phyloP scores from a whole-genome alignment of 2,797 vertebrate species.

The Petrocephalus schoutedeni region DNA sequence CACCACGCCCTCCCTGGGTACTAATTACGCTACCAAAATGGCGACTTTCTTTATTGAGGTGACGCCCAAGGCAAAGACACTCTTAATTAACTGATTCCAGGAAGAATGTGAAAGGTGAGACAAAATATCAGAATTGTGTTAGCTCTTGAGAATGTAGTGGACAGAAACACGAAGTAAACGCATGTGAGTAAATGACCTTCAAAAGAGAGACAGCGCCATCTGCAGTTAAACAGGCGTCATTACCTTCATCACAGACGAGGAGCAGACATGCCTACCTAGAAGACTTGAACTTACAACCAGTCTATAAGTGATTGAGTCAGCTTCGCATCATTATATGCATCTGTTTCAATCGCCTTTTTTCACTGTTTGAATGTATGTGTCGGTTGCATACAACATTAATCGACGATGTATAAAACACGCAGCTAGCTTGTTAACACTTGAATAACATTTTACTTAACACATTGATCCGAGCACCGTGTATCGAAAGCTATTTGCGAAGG shows the following conservation, averaged over 20 bases:
- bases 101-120: not conserved
- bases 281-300: not conserved
- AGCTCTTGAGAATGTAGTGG: not conserved
- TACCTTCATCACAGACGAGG: not conserved
- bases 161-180: not conserved
- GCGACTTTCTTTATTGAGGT: not conserved
- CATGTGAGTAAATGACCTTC: not conserved
- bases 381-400: not conserved
- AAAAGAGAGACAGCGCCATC: conserved; percentile 41
- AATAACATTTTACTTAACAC: not conserved
- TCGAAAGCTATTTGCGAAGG: not conserved
- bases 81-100: not conserved
- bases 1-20: conserved; percentile 20
- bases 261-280: not conserved
- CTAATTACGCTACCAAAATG: conserved; percentile 21
- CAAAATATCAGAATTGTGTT: not conserved
- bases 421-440: not conserved
- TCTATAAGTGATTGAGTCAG: not conserved
- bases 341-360: not conserved
- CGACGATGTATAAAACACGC: not conserved
- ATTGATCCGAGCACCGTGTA: not conserved
- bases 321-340: not conserved
- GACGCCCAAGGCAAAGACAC: conserved; percentile 12
- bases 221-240: conserved; percentile 29
- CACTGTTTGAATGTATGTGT: not conserved